Percentiles rank a stretch among this genome's conserved stretches.
Conservation (phyloP, 2,797 vertebrate genomes). For the Myripristis murdjan region DNA sequence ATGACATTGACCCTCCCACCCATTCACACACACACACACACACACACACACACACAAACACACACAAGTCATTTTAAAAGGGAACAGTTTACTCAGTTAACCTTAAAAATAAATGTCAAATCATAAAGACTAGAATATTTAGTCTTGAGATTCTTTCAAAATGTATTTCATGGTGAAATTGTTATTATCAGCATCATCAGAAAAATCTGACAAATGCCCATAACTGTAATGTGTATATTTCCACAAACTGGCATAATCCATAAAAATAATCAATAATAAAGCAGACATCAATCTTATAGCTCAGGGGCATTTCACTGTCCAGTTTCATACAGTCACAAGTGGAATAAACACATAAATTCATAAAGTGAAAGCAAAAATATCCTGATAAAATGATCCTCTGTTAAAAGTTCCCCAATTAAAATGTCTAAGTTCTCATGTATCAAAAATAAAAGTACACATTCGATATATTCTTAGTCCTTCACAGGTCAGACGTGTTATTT, state of each 20-base stretch:
- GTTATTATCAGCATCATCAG: background rate
- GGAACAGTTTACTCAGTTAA: background rate
- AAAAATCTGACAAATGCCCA: background rate
- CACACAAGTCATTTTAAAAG: background rate
- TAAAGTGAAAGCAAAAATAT: background rate
- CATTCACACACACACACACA: background rate
- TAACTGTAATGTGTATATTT: too few relatives aligned
- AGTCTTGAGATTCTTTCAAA: background rate
- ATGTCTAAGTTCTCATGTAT: background rate
- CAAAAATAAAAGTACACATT: constrained; percentile 4
- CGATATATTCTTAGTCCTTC: background rate
- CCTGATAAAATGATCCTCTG: background rate
- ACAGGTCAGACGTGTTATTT: background rate
- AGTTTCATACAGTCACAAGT: background rate
- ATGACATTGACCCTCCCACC: background rate
- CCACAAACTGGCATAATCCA: too few relatives aligned
- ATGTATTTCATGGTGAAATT: too few relatives aligned
- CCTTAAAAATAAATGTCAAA: background rate
- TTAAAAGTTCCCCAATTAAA: background rate
- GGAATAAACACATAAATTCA: background rate
- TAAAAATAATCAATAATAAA: background rate
- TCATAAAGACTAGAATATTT: background rate
- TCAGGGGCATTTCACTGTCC: background rate
- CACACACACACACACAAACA: background rate
- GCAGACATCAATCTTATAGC: background rate